These are phyloP conservation scores for Mycogona germanica DNA, from an alignment of 2,888 invertebrate genomes.

Conservation along the genomic window DNA sequence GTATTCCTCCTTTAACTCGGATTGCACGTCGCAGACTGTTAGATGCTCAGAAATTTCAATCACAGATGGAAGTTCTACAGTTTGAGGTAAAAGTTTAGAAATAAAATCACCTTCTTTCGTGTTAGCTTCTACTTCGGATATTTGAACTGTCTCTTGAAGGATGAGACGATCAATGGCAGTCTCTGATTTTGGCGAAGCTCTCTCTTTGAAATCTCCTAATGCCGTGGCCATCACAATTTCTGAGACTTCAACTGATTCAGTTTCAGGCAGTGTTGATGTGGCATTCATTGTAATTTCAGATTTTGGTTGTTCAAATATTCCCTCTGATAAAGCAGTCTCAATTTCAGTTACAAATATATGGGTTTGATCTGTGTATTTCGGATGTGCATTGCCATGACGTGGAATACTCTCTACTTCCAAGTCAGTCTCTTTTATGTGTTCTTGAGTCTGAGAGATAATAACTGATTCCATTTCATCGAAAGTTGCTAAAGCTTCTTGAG, in stretches of 20 bases:
- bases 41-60: conserved; percentile 11
- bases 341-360: conserved; percentile 16
- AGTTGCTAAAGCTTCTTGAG: conserved; percentile 4
- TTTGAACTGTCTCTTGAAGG: conserved; percentile 7
- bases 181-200: conserved; percentile 5
- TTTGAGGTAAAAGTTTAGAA: conserved; percentile 6
- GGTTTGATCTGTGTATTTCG: neutral
- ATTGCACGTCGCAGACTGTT: conserved; percentile 10
- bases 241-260: conserved; percentile 17
- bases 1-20: conserved; percentile 16
- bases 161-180: conserved; percentile 3
- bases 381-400: neutral
- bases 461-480: conserved; percentile 16
- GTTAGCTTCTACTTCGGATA: conserved; percentile 12
- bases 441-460: conserved; percentile 14
- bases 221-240: conserved; percentile 17
- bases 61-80: neutral
- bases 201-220: conserved; percentile 5
- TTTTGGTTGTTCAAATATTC: neutral
- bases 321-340: conserved; percentile 11
- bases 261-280: conserved; percentile 14
- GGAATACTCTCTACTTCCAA: neutral
- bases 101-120: conserved; percentile 14
- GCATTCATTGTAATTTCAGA: conserved; percentile 10
- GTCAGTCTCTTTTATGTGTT: conserved; percentile 6